Evolutionary conservation across 2,113 vertebrate species (phyloP).

Genomic region (Gymnorhina tibicen): DNA sequence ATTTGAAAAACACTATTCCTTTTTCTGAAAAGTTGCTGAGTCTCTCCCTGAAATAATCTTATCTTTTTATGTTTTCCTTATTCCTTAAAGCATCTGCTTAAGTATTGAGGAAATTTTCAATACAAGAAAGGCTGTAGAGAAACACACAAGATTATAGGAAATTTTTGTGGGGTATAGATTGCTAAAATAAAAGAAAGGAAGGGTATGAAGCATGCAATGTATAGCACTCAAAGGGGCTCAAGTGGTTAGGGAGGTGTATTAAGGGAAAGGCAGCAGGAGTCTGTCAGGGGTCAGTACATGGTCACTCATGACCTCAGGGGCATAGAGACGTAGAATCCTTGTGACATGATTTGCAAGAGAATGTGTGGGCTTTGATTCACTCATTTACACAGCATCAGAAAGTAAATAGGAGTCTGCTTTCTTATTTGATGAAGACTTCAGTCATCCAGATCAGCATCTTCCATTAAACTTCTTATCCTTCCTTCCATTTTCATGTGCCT

Average conservation of each 20-base stretch:
- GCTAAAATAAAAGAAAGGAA: not conserved
- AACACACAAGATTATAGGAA: not conserved
- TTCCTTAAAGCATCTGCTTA: not conserved
- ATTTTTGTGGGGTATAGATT: not conserved
- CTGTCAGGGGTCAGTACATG: not conserved
- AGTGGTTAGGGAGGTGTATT: not conserved
- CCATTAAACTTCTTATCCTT: not conserved
- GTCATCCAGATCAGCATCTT: not conserved
- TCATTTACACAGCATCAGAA: not conserved
- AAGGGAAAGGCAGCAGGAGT: not conserved
- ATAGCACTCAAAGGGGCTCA: not conserved
- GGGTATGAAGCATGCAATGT: not conserved
- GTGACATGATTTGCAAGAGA: constrained; percentile 1
- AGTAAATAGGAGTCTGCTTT: not conserved
- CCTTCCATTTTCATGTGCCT: not conserved
- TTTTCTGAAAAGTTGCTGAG: not conserved
- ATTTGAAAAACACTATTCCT: not conserved
- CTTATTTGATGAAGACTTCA: not conserved
- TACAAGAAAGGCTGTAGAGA: not conserved
- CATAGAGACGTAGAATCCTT: not conserved
- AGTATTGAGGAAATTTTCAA: not conserved
- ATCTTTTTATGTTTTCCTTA: not conserved
- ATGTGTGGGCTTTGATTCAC: not conserved
- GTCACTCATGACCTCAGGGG: not conserved
- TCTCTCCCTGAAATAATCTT: not conserved